Percentiles rank a stretch among this genome's conserved stretches.
Conservation (phyloP, 2,797 vertebrate genomes). For the Nyctibius grandis region DNA sequence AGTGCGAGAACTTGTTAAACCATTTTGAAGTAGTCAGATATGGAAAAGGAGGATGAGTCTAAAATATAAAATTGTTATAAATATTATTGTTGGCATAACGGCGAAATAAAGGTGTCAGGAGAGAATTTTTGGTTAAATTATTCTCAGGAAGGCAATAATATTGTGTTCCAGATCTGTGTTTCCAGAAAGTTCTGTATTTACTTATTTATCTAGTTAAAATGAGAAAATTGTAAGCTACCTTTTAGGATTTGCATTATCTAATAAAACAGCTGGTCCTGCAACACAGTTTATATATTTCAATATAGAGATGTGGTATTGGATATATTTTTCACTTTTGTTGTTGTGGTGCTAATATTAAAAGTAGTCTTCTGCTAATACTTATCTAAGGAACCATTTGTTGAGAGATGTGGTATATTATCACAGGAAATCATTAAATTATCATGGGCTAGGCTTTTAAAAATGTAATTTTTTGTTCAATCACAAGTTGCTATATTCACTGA, state of each 20-base stretch:
- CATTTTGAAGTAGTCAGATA: neutral
- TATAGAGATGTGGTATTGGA: too few relatives aligned
- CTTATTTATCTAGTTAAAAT: neutral
- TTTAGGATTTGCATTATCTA: neutral
- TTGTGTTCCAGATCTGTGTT: neutral
- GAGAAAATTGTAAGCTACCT: neutral
- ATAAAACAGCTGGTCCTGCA: neutral
- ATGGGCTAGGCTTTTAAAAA: neutral
- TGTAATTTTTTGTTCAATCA: neutral
- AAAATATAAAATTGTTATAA: neutral
- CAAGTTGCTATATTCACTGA: neutral
- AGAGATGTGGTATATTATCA: neutral
- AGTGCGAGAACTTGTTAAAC: neutral
- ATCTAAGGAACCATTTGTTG: neutral
- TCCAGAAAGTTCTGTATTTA: neutral
- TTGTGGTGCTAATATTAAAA: too few relatives aligned
- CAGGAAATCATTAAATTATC: neutral
- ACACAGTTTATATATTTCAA: too few relatives aligned
- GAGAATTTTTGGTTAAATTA: neutral
- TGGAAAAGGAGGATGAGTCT: neutral
- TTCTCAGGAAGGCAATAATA: neutral
- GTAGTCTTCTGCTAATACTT: too few relatives aligned
- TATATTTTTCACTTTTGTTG: too few relatives aligned
- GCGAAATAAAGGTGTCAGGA: neutral
- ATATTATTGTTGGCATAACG: rapidly evolving